Base-by-base conservation (phyloP, 2,888 invertebrate genomes). In the Byasa hedistus region DNA sequence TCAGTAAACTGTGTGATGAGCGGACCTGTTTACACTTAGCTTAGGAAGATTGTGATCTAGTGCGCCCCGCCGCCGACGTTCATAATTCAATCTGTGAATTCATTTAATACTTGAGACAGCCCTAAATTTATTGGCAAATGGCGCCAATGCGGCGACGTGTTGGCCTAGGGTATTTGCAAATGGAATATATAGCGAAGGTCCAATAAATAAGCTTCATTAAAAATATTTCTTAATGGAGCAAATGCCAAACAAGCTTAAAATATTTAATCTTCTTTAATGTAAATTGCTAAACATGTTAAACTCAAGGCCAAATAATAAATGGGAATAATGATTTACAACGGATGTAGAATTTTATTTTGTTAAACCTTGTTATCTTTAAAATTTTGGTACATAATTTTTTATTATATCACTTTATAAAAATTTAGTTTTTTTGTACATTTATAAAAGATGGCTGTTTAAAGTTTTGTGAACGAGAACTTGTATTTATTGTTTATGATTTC, bases 41-140 rank as follows among this genome's bases (percentile, higher is more conserved):
- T 77, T 79, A 79, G 79, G 77, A 78, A 84, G 85, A 89, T 88
- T 80, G 83, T 81, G 79, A 88, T 88, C 87, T 84, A 82, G 85
- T 83, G 81, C 82, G 81, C 77, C 75, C 76, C 77, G 83, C 82
- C 86, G 85, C 85, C 85, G 79, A 80, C 80, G 78, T 80, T 83
- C 86, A 87, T 89, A 88, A 86, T 83, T 88, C 87, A 86, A 85
- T 86, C 82, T 75, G 83, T 81, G 83, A 87, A 87, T 89, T 90
- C 85, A 87, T 86, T 86, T 86, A 83, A 87, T 86, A 81, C 83
- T 79, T 80, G 84, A 86, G 86, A 86, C 89, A 86, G 85, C 84
- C 88, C 87, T 86, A 87, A 89, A 89, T 91, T 89, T 90, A 91
- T 91, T 85, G 84, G 84, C 84, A 79, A 84, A 82, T 81, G 91